Evolutionary conservation across 2,113 vertebrate genomes (phyloP), one percentile per base, ranked within the genome.

Genomic region (Mormyrus lacerda): DNA sequence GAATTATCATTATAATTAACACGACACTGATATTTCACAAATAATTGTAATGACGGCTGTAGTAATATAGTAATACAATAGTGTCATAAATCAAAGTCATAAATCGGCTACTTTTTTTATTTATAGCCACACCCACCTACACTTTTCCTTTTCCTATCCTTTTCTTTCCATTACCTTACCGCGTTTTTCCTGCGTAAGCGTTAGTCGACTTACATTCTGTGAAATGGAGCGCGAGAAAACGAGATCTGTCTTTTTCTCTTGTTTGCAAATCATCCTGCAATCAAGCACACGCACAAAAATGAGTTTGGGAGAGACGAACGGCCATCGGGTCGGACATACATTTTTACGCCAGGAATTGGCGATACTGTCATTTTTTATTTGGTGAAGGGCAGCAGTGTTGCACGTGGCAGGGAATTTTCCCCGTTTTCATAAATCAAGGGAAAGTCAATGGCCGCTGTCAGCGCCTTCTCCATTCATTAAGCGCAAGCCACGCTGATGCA

Each of bases 371-470:
- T 58, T 79, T 88, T 88, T 19, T 84, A 45, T 61, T 39, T 53
- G 48, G n/a, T 31, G 13, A 53, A 53, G 35, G 50, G 39, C 4
- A 83, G 35, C 5, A 35, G 45, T 83, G 82, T 69, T 53, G 55
- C 58, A 87, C 65, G 51, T 61, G 31, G 55, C 6, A 58, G 55
- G 73, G 88, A 89, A 50, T 84, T 79, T 90, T 90, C 90, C 91
- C 90, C 88, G 90, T 42, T 73, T 48, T 91, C 88, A 89, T 90
- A 93, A 73, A 93, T 94, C 90, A 90, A 73, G 5, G 39, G 6
- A 39, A 9, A 47, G 87, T 92, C 92, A 93, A 91, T 93, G 91
- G 83, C 47, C 8, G 31, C 85, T 50, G 92, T 90, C 92, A 90
- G 91, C 91, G 88, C 24, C 3, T 87, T 83, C 89, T 58, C 88